Conservation (phyloP, 2,797 vertebrate species). For the Gouania willdenowi region DNA sequence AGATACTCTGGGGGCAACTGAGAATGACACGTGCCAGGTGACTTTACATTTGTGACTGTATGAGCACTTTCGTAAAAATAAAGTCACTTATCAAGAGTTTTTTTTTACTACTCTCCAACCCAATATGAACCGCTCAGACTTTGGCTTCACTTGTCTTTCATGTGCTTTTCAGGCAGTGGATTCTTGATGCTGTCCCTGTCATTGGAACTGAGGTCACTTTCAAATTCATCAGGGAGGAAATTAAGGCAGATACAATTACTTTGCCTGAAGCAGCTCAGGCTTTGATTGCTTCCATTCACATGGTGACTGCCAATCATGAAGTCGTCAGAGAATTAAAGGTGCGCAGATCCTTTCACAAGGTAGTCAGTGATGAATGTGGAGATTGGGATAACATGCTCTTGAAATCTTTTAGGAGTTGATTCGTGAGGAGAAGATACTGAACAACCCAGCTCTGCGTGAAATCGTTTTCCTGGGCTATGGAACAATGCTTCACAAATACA, state of each 20-base stretch:
- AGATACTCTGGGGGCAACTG: slow-evolving; percentile 68
- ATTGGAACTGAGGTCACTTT: slow-evolving; percentile 69
- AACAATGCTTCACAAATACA: slow-evolving; percentile 78
- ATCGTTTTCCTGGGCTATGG: slow-evolving; percentile 76
- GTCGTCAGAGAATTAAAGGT: slow-evolving; percentile 61
- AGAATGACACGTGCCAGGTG: slow-evolving; percentile 71
- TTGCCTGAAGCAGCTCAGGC: slow-evolving; percentile 64
- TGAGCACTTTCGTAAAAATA: no score
- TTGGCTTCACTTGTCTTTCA: no score
- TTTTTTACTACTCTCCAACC: no score
- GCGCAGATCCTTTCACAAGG: slow-evolving; percentile 11
- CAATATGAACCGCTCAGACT: no score
- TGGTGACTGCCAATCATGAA: slow-evolving; percentile 65
- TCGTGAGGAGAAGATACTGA: slow-evolving; percentile 30
- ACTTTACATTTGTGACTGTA: slow-evolving; percentile 6
- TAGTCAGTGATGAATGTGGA: neutral
- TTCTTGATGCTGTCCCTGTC: slow-evolving; percentile 76
- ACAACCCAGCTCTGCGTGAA: slow-evolving; percentile 61
- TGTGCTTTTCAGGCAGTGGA: slow-evolving; percentile 70
- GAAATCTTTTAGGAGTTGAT: slow-evolving; percentile 33
- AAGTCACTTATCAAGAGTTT: no score
- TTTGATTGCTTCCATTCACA: slow-evolving; percentile 74
- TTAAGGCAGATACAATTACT: slow-evolving; percentile 61
- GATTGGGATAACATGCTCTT: neutral
- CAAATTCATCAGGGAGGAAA: slow-evolving; percentile 76